A percentile compares a stretch with the other conserved stretches of the same genome.
phyloP scores from a whole-genome alignment of 2,113 vertebrate genomes.

The Lampris incognitus region DNA sequence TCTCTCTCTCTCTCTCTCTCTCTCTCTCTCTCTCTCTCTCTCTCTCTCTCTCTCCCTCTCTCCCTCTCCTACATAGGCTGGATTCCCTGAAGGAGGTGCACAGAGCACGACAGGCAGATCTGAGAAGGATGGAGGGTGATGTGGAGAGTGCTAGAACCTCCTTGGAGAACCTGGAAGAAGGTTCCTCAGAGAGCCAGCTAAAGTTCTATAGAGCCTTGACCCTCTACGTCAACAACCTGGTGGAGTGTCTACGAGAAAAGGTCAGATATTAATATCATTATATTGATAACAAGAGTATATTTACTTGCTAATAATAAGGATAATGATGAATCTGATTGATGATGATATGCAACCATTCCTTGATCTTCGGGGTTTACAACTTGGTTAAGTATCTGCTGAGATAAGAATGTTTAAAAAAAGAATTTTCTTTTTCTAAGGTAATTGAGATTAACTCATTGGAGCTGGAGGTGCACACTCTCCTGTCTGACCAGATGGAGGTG shows the following conservation, averaged over 20 bases:
- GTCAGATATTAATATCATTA: constrained; percentile 64
- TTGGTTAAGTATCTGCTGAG: no score
- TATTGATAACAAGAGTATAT: neutral
- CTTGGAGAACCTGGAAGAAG: constrained; percentile 84
- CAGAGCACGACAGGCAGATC: constrained; percentile 87
- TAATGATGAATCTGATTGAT: no score
- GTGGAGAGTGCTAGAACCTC: constrained; percentile 81
- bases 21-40: no score
- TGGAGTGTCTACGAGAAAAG: constrained; percentile 93
- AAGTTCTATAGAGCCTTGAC: constrained; percentile 90
- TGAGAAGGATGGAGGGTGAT: constrained; percentile 85
- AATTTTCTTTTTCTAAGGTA: constrained; percentile 76
- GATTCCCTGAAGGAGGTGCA: constrained; percentile 87
- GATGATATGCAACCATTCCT: no score
- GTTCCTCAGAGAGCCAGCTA: constrained; percentile 81
- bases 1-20: neutral
- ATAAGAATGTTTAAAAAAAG: no score
- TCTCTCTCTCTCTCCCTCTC: constrained; percentile 19
- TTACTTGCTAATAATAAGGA: neutral
- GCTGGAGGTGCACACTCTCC: constrained; percentile 82
- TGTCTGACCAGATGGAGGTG: constrained; percentile 81
- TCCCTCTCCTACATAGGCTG: constrained; percentile 73
- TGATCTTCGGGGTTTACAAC: no score
- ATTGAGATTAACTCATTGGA: constrained; percentile 86
- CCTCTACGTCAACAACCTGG: constrained; percentile 86